Evolutionary conservation across 2,888 invertebrate species (phyloP).

Genomic region (Sicus ferrugineus): DNA sequence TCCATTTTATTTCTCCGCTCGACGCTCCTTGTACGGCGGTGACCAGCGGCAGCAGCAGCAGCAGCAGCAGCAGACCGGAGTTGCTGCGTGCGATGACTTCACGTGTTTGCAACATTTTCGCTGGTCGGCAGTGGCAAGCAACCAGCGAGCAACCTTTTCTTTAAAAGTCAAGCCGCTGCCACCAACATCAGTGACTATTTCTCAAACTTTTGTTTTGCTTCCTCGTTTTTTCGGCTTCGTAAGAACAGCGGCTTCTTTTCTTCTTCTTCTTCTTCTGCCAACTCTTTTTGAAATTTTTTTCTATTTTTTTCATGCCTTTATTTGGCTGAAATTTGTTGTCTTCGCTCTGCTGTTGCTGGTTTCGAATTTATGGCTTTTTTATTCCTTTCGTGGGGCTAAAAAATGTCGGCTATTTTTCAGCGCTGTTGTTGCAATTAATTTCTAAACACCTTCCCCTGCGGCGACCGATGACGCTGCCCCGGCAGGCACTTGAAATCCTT

Average conservation of each 20-base stretch:
- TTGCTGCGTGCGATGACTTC: too few species aligned
- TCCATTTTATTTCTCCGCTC: neutral
- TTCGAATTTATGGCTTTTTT: slow-evolving; percentile 1
- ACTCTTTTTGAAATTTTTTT: neutral
- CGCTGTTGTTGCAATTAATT: neutral
- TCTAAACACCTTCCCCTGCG: neutral
- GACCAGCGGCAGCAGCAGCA: neutral
- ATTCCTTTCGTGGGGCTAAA: neutral
- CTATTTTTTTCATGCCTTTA: neutral
- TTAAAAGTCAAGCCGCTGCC: neutral
- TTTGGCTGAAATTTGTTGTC: neutral
- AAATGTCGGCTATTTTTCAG: neutral
- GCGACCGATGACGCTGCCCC: neutral
- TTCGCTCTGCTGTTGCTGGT: neutral
- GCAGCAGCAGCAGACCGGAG: neutral
- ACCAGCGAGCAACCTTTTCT: slow-evolving; percentile 2
- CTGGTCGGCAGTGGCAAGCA: too few species aligned
- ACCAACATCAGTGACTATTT: neutral
- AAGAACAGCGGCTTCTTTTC: neutral
- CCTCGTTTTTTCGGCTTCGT: neutral
- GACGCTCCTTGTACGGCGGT: neutral
- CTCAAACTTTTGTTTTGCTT: neutral
- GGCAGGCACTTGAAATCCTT: neutral
- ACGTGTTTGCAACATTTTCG: neutral
- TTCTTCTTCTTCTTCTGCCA: neutral